Evolutionary conservation across 2,888 invertebrate genomes (phyloP).

Genomic region (Cataglyphis livida): DNA sequence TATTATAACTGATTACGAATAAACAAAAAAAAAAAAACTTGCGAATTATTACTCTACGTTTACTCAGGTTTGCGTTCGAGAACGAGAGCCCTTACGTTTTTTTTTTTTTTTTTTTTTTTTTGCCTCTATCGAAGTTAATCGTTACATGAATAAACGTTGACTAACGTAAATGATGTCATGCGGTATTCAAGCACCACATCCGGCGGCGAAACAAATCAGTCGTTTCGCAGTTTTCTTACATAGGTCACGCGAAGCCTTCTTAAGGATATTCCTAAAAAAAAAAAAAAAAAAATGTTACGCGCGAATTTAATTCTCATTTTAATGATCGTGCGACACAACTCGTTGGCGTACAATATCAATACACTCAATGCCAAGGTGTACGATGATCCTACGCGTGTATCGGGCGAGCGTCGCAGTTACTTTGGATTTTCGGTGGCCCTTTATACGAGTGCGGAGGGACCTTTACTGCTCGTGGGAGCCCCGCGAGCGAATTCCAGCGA

Average conservation of each 20-base stretch:
- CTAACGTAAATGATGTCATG: slow-evolving; percentile 68
- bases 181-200: slow-evolving; percentile 72
- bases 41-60: slow-evolving; percentile 23
- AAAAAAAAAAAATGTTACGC: slow-evolving; percentile 31
- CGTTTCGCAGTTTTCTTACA: not conserved
- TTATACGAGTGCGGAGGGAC: slow-evolving; percentile 61
- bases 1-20: slow-evolving; percentile 75
- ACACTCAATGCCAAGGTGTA: slow-evolving; percentile 76
- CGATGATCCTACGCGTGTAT: slow-evolving; percentile 68
- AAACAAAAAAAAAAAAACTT: slow-evolving; percentile 60
- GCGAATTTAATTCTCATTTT: not conserved
- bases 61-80: not conserved
- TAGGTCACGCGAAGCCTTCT: not conserved
- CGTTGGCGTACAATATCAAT: slow-evolving; percentile 79
- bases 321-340: not conserved
- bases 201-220: slow-evolving; percentile 43
- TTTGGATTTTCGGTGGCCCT: slow-evolving; percentile 83
- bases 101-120: not conserved
- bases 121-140: not conserved
- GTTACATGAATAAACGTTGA: slow-evolving; percentile 26
- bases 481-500: slow-evolving; percentile 78
- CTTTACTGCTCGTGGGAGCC: slow-evolving; percentile 81
- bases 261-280: slow-evolving; percentile 15
- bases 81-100: not conserved
- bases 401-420: slow-evolving; percentile 74